Percentiles rank a stretch among this genome's conserved stretches.
phyloP scores from a whole-genome alignment of 2,113 vertebrate species.

The Scomber scombrus region DNA sequence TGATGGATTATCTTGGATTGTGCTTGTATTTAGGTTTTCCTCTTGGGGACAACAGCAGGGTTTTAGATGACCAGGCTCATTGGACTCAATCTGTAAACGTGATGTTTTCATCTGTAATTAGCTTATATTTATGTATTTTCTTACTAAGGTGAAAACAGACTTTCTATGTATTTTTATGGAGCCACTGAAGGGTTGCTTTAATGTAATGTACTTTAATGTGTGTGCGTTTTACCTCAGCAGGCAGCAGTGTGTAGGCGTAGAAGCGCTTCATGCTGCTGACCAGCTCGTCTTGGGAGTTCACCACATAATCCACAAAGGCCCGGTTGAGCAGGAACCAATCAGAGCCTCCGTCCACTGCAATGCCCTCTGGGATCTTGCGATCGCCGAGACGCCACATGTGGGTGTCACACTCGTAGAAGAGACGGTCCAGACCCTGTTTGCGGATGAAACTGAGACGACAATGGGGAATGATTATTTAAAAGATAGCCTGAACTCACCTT shows the following conservation, averaged over 20 bases:
- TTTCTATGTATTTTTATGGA: rapidly evolving
- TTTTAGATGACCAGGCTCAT: no score
- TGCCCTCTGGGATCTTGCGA: slow-evolving; percentile 95
- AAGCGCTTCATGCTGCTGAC: slow-evolving; percentile 95
- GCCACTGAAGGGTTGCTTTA: background rate
- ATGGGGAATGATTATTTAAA: no score
- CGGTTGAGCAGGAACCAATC: slow-evolving; percentile 98
- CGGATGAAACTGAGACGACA: slow-evolving; percentile 91
- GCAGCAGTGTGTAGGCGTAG: slow-evolving; percentile 95
- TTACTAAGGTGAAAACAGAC: no score
- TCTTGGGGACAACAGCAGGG: background rate
- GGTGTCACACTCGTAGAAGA: slow-evolving; percentile 96
- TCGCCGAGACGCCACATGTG: slow-evolving; percentile 99
- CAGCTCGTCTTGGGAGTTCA: slow-evolving; percentile 91
- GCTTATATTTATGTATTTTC: no score
- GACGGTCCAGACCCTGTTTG: slow-evolving; percentile 96
- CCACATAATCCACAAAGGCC: slow-evolving; percentile 95
- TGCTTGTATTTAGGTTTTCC: background rate
- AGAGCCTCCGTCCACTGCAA: slow-evolving; percentile 94
- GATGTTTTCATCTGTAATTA: no score
- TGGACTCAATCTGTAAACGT: no score
- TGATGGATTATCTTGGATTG: background rate
- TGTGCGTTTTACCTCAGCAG: slow-evolving; percentile 90
- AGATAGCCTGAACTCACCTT: no score
- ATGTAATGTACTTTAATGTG: background rate